Conservation (phyloP, 1,140 invertebrate species). For the Drosophila rhopaloa region DNA sequence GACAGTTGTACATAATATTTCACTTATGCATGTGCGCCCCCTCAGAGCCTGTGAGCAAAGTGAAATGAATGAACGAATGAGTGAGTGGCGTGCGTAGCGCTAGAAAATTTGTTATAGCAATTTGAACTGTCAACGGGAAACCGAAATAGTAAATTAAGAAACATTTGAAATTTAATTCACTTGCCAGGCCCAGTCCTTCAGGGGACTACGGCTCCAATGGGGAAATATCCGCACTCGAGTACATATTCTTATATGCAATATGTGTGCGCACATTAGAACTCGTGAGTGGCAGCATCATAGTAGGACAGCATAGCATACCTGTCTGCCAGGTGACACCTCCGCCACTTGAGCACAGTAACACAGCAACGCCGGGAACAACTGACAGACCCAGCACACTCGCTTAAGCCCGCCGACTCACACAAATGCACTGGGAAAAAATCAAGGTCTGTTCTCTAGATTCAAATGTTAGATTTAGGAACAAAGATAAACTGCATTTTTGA, state of each 20-base stretch:
- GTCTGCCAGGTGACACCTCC: constrained; percentile 77
- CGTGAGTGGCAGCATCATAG: constrained; percentile 56
- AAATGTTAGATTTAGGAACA: not conserved
- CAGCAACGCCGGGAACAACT: constrained; percentile 36
- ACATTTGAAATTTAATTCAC: constrained; percentile 83
- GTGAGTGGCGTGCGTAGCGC: constrained; percentile 77
- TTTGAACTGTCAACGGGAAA: constrained; percentile 82
- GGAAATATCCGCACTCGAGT: not conserved
- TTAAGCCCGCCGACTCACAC: not conserved
- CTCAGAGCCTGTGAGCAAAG: constrained; percentile 48
- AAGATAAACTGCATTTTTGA: not conserved
- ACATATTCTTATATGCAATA: constrained; percentile 3
- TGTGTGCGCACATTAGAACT: constrained; percentile 23
- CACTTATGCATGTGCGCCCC: constrained; percentile 76
- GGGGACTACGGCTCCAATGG: constrained; percentile 6
- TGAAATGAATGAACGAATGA: constrained; percentile 77
- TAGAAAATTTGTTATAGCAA: constrained; percentile 83
- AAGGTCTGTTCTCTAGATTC: accelerated
- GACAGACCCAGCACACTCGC: constrained; percentile 22
- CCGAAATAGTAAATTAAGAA: constrained; percentile 83
- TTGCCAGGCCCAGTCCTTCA: constrained; percentile 39
- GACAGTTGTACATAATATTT: constrained; percentile 83
- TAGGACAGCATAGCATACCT: constrained; percentile 41
- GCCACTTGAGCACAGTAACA: constrained; percentile 66
- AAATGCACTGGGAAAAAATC: constrained; percentile 4